Base-by-base conservation (phyloP, 2,797 vertebrate genomes). In the Yasuhikotakia modesta region DNA sequence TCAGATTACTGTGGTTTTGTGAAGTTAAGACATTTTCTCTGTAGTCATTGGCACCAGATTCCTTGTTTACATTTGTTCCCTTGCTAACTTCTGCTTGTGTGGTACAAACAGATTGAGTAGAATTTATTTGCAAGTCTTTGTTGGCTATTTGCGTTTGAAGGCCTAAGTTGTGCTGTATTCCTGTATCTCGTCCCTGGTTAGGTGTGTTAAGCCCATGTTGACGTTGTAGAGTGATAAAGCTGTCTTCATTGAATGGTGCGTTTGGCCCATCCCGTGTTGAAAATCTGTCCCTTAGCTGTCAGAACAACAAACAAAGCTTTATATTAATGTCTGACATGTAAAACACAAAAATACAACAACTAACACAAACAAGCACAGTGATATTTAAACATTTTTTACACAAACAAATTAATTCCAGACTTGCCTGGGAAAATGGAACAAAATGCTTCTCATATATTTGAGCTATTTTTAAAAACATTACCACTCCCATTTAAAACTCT, bases 1-100 rank as follows among this genome's bases (percentile, higher is more conserved):
- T 80, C 73, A 77, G 72, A 79, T 81, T 70, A 70, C 60, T 78
- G 61, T 81, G 70, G 58, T 17, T 50, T 17, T 65, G 46, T 16
- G 24, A 24, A 50, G n/a, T 32, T 77, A 65, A 21, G 22, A 60
- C 76, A 79, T 81, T 79, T 70, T 77, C 24, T 71, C 17, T 60
- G 63, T 13, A 61, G 69, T 73, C 53, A 11, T 58, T 76, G 63
- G 43, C 30, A 76, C 27, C 69, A 22, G 39, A 71, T 50, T 79
- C 66, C 53, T 46, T 65, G 35, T 70, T 63, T 55, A 21, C 35
- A 57, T 19, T 63, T 69, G 43, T 21, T 24, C 35, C 43, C 50
- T 72, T 30, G 0, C 55, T 67, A 58, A 66, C 39, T 67, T 35
- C 22, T 14, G 21, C 57, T 21, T 57, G 24, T 55, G 39, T 58